These are phyloP conservation scores for Cathartes aura DNA, from an alignment of 2,113 vertebrate species.

Conservation along the genomic window DNA sequence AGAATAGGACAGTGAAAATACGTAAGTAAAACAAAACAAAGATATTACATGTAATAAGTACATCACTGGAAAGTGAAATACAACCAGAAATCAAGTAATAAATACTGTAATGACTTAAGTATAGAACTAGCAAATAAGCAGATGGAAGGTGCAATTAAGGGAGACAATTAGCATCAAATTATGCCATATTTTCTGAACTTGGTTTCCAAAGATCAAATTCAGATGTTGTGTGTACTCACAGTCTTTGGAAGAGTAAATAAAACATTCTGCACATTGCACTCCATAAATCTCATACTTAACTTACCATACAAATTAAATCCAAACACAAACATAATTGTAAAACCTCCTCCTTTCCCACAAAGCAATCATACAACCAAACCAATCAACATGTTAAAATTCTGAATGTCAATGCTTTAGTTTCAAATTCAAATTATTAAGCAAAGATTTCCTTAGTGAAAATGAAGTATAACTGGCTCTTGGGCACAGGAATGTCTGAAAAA, in stretches of 20 bases:
- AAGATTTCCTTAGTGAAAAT: slow-evolving; percentile 44
- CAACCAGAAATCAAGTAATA: slow-evolving; percentile 20
- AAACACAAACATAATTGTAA: slow-evolving; percentile 74
- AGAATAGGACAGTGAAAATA: not conserved
- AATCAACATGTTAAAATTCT: slow-evolving; percentile 38
- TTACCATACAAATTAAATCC: slow-evolving; percentile 75
- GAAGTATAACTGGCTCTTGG: not conserved
- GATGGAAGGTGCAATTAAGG: slow-evolving; percentile 50
- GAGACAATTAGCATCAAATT: slow-evolving; percentile 62
- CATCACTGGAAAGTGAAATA: slow-evolving; percentile 11
- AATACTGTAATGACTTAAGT: slow-evolving; percentile 40
- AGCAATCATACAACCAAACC: slow-evolving; percentile 59
- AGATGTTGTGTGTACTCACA: slow-evolving; percentile 70
- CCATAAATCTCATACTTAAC: slow-evolving; percentile 67
- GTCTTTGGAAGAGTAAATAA: slow-evolving; percentile 72
- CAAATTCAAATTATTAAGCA: slow-evolving; percentile 6
- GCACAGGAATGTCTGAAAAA: slow-evolving; percentile 17
- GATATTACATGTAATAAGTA: not conserved
- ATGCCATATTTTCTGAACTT: slow-evolving; percentile 65
- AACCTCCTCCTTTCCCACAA: slow-evolving; percentile 67
- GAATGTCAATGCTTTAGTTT: slow-evolving; percentile 9
- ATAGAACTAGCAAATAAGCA: slow-evolving; percentile 57
- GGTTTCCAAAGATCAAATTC: slow-evolving; percentile 70
- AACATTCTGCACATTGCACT: slow-evolving; percentile 61
- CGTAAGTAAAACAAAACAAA: not conserved